Base-by-base conservation (phyloP, 2,113 vertebrate genomes). In the Zosterops lateralis region DNA sequence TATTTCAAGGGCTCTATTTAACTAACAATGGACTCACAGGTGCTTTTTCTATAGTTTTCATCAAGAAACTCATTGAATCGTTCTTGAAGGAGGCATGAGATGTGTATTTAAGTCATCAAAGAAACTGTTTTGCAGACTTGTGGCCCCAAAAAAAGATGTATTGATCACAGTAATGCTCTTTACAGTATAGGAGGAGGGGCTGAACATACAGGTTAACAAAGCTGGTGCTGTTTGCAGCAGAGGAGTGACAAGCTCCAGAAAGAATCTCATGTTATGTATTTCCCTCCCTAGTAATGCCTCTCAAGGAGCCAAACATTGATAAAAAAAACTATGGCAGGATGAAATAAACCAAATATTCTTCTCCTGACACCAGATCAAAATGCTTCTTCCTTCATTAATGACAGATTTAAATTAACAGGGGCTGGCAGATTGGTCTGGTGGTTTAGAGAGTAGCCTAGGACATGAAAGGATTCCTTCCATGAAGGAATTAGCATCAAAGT, bases 401-500 rank as follows among this genome's bases (percentile, higher is more conserved):
- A 57, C 56, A 73, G 53, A 73, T 79, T 75, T 56, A 66, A 91
- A 89, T 82, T 68, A 94, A 42, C 45, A 58, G 66, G 40, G 74
- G 45, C 87, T 93, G 78, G 77, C 81, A 85, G 66, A 91, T 91
- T 76, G 87, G 87, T 87, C 80, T 86, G 73, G 81, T 81, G 70
- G 34, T 87, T 89, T 93, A 50, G 87, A 89, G 81, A 91, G 66
- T 21, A 92, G 87, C 84, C 74, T 3, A 0, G 74, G 48, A 95
- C 81, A 94, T 96, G 84, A 96, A 96, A 96, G 79, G 75, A 82
- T 56, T 73, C 61, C 15, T 83, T 95, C 51, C 90, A 71, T 18
- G 68, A 78, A 89, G 94, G 89, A 94, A 90, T 94, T 89, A 76
- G 61, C 92, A 90, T 96, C 95, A 94, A 93, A 96, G 94, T 0